These are phyloP conservation scores for Cartodere bifasciata DNA, from an alignment of 2,888 invertebrate species.

Conservation along the genomic window DNA sequence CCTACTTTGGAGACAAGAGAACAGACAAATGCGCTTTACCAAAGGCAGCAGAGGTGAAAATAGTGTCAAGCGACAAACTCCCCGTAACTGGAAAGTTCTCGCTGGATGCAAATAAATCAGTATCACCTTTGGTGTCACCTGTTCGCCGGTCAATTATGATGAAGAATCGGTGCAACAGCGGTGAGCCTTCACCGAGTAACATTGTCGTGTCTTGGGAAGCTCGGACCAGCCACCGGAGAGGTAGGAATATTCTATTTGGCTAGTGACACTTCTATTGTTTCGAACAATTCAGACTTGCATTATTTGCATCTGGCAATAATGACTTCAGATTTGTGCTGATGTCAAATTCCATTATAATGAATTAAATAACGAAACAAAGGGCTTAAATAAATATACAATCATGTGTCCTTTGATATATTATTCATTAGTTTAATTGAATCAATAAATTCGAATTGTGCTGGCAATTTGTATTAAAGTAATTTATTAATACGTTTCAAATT, in stretches of 20 bases:
- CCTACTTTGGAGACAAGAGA: constrained; percentile 63
- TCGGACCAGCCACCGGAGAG: constrained; percentile 43
- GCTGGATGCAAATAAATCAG: constrained; percentile 25
- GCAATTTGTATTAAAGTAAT: too few relatives aligned
- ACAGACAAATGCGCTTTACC: constrained; percentile 36
- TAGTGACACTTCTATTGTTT: too few relatives aligned
- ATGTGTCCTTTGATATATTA: too few relatives aligned
- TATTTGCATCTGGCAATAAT: too few relatives aligned
- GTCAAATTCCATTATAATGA: too few relatives aligned
- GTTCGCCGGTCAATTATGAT: constrained; percentile 22
- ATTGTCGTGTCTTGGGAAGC: constrained; percentile 62
- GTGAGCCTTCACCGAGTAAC: constrained; percentile 26
- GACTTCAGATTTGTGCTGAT: too few relatives aligned
- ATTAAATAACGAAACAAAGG: too few relatives aligned
- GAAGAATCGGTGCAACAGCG: constrained; percentile 20
- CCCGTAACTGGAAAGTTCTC: constrained; percentile 18
- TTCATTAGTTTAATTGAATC: too few relatives aligned
- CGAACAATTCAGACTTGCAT: background rate
- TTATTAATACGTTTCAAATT: too few relatives aligned
- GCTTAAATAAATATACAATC: too few relatives aligned
- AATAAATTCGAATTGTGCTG: too few relatives aligned
- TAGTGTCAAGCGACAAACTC: constrained; percentile 31
- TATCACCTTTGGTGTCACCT: constrained; percentile 36
- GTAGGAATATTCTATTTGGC: constrained; percentile 15
- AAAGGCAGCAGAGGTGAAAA: constrained; percentile 40